Conservation (phyloP, 2,113 vertebrate genomes). For the Cynopterus brachyotis region DNA sequence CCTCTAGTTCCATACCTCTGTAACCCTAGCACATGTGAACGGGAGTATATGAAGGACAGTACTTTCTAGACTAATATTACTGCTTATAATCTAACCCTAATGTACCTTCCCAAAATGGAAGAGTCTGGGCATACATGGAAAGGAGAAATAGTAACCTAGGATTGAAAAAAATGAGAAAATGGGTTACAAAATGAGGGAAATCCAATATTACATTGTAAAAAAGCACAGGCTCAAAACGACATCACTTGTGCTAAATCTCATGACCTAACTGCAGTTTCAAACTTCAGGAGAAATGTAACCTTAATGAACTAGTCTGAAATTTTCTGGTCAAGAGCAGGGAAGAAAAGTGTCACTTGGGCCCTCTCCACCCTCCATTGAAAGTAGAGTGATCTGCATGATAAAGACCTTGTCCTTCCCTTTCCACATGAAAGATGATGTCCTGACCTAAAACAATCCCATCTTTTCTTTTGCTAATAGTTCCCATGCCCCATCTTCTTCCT, state of each 20-base stretch:
- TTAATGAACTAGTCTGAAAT: neutral
- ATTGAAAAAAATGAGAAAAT: neutral
- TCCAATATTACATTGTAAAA: neutral
- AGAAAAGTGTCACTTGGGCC: neutral
- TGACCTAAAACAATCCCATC: neutral
- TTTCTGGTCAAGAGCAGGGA: neutral
- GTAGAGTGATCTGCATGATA: neutral
- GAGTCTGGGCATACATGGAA: neutral
- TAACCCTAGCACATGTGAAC: neutral
- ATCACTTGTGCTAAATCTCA: neutral
- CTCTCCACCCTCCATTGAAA: neutral
- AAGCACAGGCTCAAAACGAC: too few relatives aligned
- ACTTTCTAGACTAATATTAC: neutral
- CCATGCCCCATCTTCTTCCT: neutral
- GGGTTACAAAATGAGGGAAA: neutral
- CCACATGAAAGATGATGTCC: neutral
- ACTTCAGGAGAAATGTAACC: neutral
- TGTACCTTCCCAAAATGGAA: neutral
- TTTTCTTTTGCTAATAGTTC: neutral
- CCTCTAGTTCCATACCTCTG: neutral
- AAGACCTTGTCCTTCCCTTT: neutral
- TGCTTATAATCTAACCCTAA: neutral
- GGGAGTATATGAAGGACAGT: neutral
- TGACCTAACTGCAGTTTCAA: neutral
- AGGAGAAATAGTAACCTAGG: neutral